Percentiles rank a stretch among this genome's conserved stretches.
phyloP scores from a whole-genome alignment of 1,140 invertebrate species.

The Papilio helenus region DNA sequence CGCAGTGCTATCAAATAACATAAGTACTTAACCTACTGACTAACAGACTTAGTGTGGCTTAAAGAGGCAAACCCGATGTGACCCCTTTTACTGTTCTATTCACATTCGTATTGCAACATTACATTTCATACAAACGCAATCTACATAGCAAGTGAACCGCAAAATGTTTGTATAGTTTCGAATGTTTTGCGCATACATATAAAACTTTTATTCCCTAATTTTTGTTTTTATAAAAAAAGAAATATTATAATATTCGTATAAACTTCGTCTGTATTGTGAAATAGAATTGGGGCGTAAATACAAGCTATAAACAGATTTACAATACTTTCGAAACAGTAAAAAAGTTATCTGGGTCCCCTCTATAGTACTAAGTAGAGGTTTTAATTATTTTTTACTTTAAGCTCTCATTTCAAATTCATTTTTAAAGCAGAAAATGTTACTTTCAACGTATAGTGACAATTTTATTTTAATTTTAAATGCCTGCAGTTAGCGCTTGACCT shows the following conservation, averaged over 20 bases:
- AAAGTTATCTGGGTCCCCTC: neutral
- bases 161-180: neutral
- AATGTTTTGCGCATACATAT: neutral
- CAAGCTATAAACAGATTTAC: neutral
- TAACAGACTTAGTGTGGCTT: conserved; percentile 5
- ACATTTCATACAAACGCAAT: neutral
- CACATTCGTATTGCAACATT: neutral
- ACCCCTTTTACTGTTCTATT: neutral
- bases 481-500: neutral
- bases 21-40: conserved; percentile 7
- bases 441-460: neutral
- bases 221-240: neutral
- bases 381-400: neutral
- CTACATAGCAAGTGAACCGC: neutral
- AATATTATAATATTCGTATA: neutral
- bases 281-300: neutral
- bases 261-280: neutral
- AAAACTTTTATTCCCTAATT: neutral
- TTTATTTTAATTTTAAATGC: neutral
- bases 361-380: neutral
- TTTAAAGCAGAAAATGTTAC: neutral
- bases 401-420: neutral
- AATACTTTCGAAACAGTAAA: neutral
- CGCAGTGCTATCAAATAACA: conserved; percentile 11
- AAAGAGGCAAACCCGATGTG: neutral